Evolutionary conservation across 2,888 invertebrate genomes (phyloP).

Genomic region (Dorcus hopei): DNA sequence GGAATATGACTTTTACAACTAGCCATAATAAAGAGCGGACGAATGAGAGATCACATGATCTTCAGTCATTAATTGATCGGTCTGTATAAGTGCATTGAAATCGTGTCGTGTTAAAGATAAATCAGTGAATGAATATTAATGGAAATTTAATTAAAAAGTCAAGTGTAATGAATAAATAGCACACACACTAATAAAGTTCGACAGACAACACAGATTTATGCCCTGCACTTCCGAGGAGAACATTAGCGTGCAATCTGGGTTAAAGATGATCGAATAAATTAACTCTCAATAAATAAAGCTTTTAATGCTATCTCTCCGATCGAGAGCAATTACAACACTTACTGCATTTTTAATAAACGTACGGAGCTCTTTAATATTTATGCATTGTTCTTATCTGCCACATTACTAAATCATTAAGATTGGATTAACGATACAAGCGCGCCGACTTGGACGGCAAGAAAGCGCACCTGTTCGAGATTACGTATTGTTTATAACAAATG

Average conservation of each 20-base stretch:
- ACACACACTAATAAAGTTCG: neutral
- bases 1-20: too few species aligned
- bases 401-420: neutral
- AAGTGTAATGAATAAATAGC: neutral
- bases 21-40: too few species aligned
- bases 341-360: neutral
- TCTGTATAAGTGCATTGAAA: too few species aligned
- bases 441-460: neutral
- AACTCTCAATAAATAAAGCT: neutral
- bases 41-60: too few species aligned
- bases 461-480: neutral
- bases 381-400: neutral
- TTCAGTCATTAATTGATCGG: too few species aligned
- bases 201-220: neutral
- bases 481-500: constrained; percentile 2
- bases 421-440: neutral
- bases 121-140: neutral
- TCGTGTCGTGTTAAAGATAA: neutral
- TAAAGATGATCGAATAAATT: neutral
- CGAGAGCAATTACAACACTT: neutral
- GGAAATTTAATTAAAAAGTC: neutral
- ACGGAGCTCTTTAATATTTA: neutral
- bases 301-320: neutral
- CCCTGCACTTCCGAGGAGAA: neutral
- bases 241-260: neutral